A percentile compares a stretch with the other conserved stretches of the same genome.
These are phyloP conservation scores for Oryctes rhinoceros DNA, from an alignment of 1,140 invertebrate species.

Conservation along the genomic window DNA sequence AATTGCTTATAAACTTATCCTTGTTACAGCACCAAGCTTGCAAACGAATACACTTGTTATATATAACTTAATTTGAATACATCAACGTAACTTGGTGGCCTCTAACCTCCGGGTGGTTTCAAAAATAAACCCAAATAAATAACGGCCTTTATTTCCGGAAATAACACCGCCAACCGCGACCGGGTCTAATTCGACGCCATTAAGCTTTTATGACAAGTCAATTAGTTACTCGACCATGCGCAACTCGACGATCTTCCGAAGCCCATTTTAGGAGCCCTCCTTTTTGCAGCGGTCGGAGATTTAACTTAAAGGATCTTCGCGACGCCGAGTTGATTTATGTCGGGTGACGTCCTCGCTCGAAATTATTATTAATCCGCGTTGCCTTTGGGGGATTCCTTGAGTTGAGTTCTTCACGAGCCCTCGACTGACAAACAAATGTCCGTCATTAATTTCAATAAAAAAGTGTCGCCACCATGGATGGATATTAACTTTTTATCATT, in stretches of 20 bases:
- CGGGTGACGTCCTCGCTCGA: background rate
- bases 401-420: constrained; percentile 5
- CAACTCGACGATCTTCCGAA: background rate
- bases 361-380: constrained; percentile 1
- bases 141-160: too few species aligned
- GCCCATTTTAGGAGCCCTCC: background rate
- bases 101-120: too few species aligned
- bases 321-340: background rate
- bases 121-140: too few species aligned
- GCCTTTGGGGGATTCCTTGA: background rate
- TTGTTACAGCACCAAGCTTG: too few species aligned
- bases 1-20: too few species aligned
- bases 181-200: background rate
- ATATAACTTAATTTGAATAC: too few species aligned
- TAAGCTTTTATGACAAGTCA: constrained; percentile 14
- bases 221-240: background rate
- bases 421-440: background rate
- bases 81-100: too few species aligned
- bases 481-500: too few species aligned
- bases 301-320: background rate
- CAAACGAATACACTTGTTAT: too few species aligned
- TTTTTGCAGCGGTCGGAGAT: background rate
- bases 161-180: background rate
- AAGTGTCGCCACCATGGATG: background rate
- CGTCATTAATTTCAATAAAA: constrained; percentile 15